phyloP scores from a whole-genome alignment of 2,888 invertebrate genomes.

The Trissonchulus latispiculum region DNA sequence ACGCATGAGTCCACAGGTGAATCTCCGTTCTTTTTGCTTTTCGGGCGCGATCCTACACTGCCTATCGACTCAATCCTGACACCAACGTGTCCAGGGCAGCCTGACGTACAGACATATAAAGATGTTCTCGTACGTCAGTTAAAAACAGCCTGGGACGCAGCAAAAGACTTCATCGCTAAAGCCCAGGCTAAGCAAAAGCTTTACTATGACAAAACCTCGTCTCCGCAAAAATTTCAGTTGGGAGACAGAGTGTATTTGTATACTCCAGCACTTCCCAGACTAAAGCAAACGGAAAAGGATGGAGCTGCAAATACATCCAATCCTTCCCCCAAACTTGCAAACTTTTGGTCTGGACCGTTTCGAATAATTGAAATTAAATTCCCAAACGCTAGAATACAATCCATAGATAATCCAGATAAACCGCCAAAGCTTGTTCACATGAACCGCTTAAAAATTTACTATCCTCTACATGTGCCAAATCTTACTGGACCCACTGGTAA shows the following conservation, averaged over 20 bases:
- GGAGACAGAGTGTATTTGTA: slow-evolving; percentile 4
- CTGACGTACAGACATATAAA: neutral
- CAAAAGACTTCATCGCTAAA: neutral
- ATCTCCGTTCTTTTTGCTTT: neutral
- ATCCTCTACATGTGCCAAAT: too few species aligned
- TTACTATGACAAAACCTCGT: neutral
- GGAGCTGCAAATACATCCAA: neutral
- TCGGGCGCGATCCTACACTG: too few species aligned
- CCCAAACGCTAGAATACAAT: too few species aligned
- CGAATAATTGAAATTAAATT: too few species aligned
- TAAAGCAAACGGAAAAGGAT: neutral
- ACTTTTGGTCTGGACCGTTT: too few species aligned
- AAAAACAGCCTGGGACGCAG: neutral
- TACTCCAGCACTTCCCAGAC: neutral
- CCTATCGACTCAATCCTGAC: neutral
- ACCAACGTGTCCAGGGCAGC: neutral
- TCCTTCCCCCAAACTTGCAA: too few species aligned
- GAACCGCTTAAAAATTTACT: too few species aligned
- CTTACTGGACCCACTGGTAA: too few species aligned
- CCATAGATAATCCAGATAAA: too few species aligned
- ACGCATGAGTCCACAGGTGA: neutral
- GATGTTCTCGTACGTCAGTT: neutral
- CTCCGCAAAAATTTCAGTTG: neutral
- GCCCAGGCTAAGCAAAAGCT: neutral
- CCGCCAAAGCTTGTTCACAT: too few species aligned